These are phyloP conservation scores for Anabas testudineus DNA, from an alignment of 2,797 vertebrate genomes.

Conservation along the genomic window DNA sequence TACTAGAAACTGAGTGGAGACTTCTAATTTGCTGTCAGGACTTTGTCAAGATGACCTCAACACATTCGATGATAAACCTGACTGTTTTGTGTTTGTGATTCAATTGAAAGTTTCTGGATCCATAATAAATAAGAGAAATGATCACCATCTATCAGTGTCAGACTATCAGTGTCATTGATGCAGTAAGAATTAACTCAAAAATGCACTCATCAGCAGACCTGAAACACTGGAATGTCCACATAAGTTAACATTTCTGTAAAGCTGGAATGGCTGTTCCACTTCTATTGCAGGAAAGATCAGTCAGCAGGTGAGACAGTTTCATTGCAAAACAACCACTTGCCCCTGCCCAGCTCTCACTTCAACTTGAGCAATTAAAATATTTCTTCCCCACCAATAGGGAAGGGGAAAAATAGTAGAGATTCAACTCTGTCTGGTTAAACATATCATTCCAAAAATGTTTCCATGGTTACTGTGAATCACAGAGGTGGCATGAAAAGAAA, in stretches of 20 bases:
- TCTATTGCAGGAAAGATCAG: slow-evolving; percentile 62
- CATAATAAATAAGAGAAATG: background rate
- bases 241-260: slow-evolving; percentile 6
- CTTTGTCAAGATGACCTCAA: background rate
- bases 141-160: too few species aligned
- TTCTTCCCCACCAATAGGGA: slow-evolving; percentile 62
- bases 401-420: slow-evolving; percentile 56
- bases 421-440: slow-evolving; percentile 43
- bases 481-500: slow-evolving; percentile 22
- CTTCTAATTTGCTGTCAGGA: background rate
- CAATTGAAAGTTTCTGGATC: background rate
- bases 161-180: too few species aligned
- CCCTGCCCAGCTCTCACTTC: slow-evolving; percentile 49
- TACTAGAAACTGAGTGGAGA: too few species aligned
- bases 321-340: slow-evolving; percentile 25
- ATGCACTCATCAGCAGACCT: background rate
- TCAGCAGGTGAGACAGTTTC: too few species aligned
- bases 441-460: slow-evolving; percentile 54
- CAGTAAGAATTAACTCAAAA: slow-evolving; percentile 8
- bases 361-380: slow-evolving; percentile 76
- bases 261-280: slow-evolving; percentile 10
- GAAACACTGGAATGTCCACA: slow-evolving; percentile 9
- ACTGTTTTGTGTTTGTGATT: too few species aligned
- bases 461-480: slow-evolving; percentile 54
- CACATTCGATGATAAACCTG: background rate